These are phyloP conservation scores for Agonopterix heracliana DNA, from an alignment of 2,888 invertebrate genomes.

Conservation along the genomic window DNA sequence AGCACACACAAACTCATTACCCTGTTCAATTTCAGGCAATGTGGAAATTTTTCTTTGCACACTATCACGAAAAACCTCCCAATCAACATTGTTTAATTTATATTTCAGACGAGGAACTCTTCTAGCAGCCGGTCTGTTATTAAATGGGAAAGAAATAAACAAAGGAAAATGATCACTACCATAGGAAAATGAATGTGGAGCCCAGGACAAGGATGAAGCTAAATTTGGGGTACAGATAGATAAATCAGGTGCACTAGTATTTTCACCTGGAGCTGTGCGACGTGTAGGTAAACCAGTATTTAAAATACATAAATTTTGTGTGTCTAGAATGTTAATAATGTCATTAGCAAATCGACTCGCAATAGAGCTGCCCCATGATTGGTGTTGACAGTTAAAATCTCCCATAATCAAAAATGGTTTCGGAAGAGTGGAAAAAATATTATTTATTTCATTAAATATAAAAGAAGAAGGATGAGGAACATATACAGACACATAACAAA, in stretches of 20 bases:
- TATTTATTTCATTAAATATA: background rate
- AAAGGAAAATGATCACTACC: slow-evolving; percentile 6
- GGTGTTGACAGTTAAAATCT: background rate
- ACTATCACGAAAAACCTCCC: too few species aligned
- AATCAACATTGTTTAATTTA: too few species aligned
- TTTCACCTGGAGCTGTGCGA: background rate
- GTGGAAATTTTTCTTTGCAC: background rate
- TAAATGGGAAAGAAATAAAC: background rate
- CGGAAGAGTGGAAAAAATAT: background rate
- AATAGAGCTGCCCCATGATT: background rate
- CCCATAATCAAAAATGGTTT: background rate
- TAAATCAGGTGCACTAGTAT: background rate
- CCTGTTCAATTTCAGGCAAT: too few species aligned
- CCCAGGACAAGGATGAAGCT: background rate
- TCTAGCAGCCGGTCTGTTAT: background rate
- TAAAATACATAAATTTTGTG: background rate
- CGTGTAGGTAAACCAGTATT: background rate
- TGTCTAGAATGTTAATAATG: background rate
- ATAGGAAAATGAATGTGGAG: background rate
- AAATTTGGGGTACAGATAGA: slow-evolving; percentile 2
- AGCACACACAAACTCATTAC: too few species aligned
- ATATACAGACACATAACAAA: background rate
- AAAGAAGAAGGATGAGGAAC: background rate
- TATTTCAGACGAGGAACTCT: background rate
- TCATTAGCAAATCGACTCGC: background rate